These are phyloP conservation scores for Diabrotica undecimpunctata DNA, from an alignment of 1,140 invertebrate genomes.

Conservation along the genomic window DNA sequence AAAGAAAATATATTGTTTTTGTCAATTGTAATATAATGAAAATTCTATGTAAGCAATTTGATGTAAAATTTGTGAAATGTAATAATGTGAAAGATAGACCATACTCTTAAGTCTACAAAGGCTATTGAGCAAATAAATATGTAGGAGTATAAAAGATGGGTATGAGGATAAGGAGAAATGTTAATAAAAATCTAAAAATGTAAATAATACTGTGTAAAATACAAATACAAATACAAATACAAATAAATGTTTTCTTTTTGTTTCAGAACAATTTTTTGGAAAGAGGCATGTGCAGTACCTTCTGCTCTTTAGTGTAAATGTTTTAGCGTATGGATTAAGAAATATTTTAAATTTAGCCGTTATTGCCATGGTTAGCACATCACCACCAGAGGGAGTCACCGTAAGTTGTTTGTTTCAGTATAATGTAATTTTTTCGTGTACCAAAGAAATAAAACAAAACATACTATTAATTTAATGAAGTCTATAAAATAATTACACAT, in stretches of 20 bases:
- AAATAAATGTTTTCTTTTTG: not conserved
- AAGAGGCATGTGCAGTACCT: conserved; percentile 15
- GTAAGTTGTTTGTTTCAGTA: conserved; percentile 6
- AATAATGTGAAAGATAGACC: too few relatives aligned
- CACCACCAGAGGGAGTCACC: conserved; percentile 11
- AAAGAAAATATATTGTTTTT: too few relatives aligned
- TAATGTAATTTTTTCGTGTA: not conserved
- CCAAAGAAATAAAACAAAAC: not conserved
- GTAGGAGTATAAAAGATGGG: too few relatives aligned
- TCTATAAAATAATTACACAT: not conserved
- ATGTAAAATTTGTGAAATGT: too few relatives aligned
- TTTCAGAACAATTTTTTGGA: conserved; percentile 17
- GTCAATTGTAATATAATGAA: too few relatives aligned
- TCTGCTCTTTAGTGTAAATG: conserved; percentile 15
- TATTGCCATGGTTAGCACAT: conserved; percentile 14
- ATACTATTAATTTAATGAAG: not conserved
- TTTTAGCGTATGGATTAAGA: conserved; percentile 16
- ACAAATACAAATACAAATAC: too few relatives aligned
- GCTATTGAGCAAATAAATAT: too few relatives aligned
- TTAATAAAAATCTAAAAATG: too few relatives aligned
- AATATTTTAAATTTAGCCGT: conserved; percentile 20
- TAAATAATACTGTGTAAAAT: too few relatives aligned
- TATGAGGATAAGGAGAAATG: too few relatives aligned
- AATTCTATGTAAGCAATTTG: too few relatives aligned
- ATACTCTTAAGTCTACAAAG: too few relatives aligned